Conservation (phyloP, 2,888 invertebrate species). For the Eupelmus urozonus region DNA sequence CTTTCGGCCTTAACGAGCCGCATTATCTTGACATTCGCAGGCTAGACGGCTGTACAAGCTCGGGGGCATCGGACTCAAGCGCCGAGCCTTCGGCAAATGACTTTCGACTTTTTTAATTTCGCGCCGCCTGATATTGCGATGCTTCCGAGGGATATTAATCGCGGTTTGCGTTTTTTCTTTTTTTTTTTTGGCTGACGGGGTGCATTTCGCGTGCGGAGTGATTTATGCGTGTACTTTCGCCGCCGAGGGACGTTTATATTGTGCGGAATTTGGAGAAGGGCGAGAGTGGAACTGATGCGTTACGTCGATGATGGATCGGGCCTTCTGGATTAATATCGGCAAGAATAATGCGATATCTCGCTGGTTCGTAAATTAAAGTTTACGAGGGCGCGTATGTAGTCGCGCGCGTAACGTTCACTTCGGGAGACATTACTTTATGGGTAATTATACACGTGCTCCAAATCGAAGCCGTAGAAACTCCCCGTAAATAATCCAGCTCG, state of each 20-base stretch:
- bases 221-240: no score
- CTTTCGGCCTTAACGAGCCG: constrained; percentile 34
- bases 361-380: background rate
- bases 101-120: constrained; percentile 47
- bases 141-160: constrained; percentile 1
- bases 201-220: no score
- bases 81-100: constrained; percentile 40
- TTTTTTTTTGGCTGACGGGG: no score
- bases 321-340: no score
- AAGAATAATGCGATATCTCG: background rate
- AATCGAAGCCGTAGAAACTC: constrained; percentile 20
- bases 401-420: background rate
- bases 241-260: no score
- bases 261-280: no score
- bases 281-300: no score
- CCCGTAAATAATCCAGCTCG: constrained; percentile 17
- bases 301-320: no score
- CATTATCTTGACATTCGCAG: constrained; percentile 33
- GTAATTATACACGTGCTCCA: background rate
- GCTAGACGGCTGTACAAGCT: background rate
- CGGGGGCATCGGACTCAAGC: constrained; percentile 17
- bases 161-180: background rate
- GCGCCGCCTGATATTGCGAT: background rate
- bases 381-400: no score
- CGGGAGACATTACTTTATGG: background rate